A percentile compares a stretch with the other conserved stretches of the same genome.
Conservation (phyloP, 2,888 invertebrate genomes). For the Polymixis lichenea region DNA sequence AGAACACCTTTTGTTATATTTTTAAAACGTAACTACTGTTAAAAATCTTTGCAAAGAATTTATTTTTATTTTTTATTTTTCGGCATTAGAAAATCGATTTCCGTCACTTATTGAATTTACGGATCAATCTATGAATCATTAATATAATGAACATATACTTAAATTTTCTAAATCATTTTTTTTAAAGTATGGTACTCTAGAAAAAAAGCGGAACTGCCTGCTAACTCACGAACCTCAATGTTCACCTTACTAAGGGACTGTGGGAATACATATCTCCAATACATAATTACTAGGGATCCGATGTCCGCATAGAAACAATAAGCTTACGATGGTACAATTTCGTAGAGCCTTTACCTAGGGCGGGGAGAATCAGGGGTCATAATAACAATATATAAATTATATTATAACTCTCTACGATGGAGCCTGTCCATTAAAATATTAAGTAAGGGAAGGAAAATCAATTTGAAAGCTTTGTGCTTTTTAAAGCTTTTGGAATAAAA, state of each 20-base stretch:
- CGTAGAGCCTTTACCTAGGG: constrained; percentile 22
- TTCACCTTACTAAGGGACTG: constrained; percentile 53
- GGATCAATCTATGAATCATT: background rate
- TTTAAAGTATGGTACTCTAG: background rate
- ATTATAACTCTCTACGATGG: constrained; percentile 17
- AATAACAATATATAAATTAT: constrained; percentile 52
- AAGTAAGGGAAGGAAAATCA: constrained; percentile 25
- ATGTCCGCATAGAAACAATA: constrained; percentile 61
- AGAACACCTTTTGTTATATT: too few species aligned
- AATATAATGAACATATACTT: background rate
- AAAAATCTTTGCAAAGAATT: background rate
- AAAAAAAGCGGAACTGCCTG: background rate
- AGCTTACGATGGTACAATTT: constrained; percentile 51
- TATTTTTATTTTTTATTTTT: too few species aligned
- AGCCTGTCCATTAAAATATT: constrained; percentile 45
- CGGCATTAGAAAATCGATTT: background rate
- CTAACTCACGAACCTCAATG: constrained; percentile 6
- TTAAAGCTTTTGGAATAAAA: too few species aligned
- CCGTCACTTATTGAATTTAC: background rate
- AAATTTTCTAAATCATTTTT: background rate
- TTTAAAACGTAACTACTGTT: background rate
- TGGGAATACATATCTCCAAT: constrained; percentile 65
- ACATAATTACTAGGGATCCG: constrained; percentile 66
- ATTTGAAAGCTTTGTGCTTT: constrained; percentile 23
- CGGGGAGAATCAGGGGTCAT: constrained; percentile 36